Percentiles rank a stretch among this genome's conserved stretches.
Evolutionary conservation across 2,113 vertebrate species (phyloP).

Genomic region (Asarcornis scutulata): DNA sequence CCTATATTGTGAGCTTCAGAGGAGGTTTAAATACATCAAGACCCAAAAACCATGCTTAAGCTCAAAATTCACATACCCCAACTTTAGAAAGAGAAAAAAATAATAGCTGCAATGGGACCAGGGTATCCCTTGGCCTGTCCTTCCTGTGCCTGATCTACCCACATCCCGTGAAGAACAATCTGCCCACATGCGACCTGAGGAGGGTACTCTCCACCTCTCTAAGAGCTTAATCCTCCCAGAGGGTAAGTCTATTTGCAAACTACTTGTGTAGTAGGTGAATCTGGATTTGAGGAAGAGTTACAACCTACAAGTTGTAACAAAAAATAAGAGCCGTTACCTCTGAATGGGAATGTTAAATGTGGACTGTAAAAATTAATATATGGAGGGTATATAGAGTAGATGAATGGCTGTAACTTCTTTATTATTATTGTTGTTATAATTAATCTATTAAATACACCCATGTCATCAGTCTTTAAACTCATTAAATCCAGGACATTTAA

Average conservation of each 20-base stretch:
- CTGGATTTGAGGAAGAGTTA: not conserved
- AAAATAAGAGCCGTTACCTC: not conserved
- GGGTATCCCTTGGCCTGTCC: not conserved
- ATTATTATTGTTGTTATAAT: not conserved
- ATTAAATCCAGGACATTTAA: slow-evolving; percentile 29
- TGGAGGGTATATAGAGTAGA: not conserved
- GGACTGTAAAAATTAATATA: not conserved
- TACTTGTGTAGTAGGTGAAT: not conserved
- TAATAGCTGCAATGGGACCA: not conserved
- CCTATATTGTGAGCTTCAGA: not conserved
- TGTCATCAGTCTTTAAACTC: slow-evolving; percentile 30
- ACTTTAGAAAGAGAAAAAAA: not conserved
- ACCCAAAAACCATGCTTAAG: not conserved
- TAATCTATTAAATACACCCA: not conserved
- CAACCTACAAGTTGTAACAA: not conserved
- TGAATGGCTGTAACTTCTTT: not conserved
- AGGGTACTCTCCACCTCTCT: not conserved
- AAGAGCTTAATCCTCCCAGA: not conserved
- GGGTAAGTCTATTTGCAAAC: not conserved
- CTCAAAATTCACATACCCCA: not conserved
- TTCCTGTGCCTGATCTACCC: not conserved
- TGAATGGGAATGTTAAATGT: not conserved
- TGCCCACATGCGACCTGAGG: not conserved
- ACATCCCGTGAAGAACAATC: not conserved
- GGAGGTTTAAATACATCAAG: not conserved